Conservation (phyloP, 2,888 invertebrate species). For the Cryptophagus acutangulus region DNA sequence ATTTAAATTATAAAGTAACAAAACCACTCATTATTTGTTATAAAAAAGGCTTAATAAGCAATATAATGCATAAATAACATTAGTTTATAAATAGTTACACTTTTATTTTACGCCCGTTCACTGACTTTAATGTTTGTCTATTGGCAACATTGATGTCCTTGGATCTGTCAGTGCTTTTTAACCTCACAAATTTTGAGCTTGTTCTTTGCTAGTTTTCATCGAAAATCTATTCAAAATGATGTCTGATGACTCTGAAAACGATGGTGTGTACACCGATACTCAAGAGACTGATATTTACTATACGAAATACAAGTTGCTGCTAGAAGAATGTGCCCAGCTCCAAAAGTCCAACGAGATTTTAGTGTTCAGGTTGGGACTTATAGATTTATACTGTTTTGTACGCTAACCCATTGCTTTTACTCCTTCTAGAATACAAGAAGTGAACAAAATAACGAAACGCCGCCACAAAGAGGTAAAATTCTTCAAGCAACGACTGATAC, state of each 20-base stretch:
- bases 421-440: conserved; percentile 59
- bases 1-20: no score
- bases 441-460: conserved; percentile 63
- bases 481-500: conserved; percentile 62
- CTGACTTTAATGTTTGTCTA: no score
- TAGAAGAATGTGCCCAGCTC: conserved; percentile 69
- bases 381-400: conserved; percentile 5
- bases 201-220: no score
- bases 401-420: conserved; percentile 18
- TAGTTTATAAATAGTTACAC: no score
- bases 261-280: conserved; percentile 47
- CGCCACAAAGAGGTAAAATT: conserved; percentile 65
- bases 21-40: no score
- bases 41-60: no score
- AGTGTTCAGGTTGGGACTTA: conserved; percentile 54
- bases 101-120: no score
- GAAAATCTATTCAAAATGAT: no score
- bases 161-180: no score
- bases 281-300: conserved; percentile 65
- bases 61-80: no score
- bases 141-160: no score
- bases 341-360: conserved; percentile 75
- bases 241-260: conserved; percentile 60
- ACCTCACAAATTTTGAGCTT: no score
- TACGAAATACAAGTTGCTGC: conserved; percentile 66